phyloP scores from a whole-genome alignment of 2,797 vertebrate species.

The Manis pentadactyla region DNA sequence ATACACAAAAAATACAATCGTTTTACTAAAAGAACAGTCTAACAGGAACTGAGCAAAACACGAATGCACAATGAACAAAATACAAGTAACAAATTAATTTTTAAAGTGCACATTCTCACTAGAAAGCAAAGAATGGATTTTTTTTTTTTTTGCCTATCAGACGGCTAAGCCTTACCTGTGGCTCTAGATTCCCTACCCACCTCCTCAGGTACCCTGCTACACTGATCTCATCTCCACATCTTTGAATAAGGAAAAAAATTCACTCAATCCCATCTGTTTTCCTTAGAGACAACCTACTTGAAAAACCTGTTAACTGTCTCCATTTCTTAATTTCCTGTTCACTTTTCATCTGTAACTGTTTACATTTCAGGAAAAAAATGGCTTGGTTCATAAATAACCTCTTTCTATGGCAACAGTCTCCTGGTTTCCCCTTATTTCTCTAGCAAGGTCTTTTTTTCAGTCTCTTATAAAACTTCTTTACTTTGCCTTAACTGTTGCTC shows the following conservation, averaged over 20 bases:
- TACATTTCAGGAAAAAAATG: neutral
- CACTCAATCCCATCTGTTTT: neutral
- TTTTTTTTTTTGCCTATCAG: neutral
- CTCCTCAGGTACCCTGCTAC: neutral
- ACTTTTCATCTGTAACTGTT: neutral
- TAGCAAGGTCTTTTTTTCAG: neutral
- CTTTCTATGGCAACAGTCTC: neutral
- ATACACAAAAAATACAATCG: neutral
- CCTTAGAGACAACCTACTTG: neutral
- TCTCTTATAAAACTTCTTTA: neutral
- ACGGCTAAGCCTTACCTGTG: neutral
- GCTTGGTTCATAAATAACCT: neutral
- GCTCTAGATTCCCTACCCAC: neutral
- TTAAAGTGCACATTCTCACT: neutral
- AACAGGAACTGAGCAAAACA: neutral
- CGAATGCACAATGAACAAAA: neutral
- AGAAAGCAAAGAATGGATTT: neutral
- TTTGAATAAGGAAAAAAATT: neutral
- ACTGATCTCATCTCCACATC: neutral
- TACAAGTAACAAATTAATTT: neutral
- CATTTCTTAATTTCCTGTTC: neutral
- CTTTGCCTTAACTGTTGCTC: neutral
- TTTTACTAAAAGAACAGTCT: slow-evolving; percentile 21
- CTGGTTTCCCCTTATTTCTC: neutral
- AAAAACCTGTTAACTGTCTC: neutral